phyloP scores from a whole-genome alignment of 2,113 vertebrate species.

The Trochalopteron elliotii region DNA sequence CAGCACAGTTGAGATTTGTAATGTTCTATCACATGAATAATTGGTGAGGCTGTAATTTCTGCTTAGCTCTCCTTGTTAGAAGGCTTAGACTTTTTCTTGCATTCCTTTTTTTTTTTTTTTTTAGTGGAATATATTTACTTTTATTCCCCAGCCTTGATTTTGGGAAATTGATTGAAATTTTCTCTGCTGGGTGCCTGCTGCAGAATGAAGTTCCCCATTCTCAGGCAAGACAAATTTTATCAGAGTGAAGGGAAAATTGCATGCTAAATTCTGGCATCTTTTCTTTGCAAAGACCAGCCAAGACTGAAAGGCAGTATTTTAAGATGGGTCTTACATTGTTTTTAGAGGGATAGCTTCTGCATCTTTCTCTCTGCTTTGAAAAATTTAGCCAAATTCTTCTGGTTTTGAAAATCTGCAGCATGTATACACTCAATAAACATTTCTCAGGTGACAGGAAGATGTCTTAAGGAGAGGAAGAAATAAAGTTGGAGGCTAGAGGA shows the following conservation, averaged over 20 bases:
- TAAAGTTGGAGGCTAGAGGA: not conserved
- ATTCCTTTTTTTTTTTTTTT: too few relatives aligned
- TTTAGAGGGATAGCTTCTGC: not conserved
- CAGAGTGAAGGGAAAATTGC: not conserved
- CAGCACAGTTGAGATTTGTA: not conserved
- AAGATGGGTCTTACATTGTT: not conserved
- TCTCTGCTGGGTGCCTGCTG: not conserved
- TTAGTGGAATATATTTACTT: not conserved
- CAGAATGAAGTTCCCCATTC: not conserved
- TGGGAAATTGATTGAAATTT: not conserved
- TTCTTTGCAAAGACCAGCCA: not conserved
- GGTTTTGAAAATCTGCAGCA: not conserved
- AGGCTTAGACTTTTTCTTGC: not conserved
- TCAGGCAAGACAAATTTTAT: not conserved
- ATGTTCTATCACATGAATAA: not conserved
- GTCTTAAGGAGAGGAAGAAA: not conserved
- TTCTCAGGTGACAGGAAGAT: not conserved
- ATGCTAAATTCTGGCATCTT: not conserved
- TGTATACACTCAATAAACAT: not conserved
- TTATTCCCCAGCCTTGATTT: not conserved
- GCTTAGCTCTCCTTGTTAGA: not conserved
- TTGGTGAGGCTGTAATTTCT: not conserved
- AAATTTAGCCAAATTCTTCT: not conserved
- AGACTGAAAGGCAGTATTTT: not conserved
- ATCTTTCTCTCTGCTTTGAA: not conserved